A percentile compares a stretch with the other conserved stretches of the same genome.
phyloP scores from a whole-genome alignment of 1,140 invertebrate genomes.

The Harpegnathos saltator region DNA sequence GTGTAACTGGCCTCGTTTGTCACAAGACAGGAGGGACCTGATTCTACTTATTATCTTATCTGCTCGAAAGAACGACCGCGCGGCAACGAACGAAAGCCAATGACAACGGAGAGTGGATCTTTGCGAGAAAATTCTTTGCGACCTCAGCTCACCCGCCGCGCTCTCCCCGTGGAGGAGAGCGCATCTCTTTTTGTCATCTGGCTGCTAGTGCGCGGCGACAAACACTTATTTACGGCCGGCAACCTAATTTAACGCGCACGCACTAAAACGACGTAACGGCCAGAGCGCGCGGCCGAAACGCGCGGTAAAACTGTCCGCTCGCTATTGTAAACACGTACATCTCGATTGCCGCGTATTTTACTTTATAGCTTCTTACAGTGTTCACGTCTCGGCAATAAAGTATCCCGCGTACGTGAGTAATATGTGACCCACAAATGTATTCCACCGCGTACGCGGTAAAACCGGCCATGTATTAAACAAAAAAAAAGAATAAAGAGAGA shows the following conservation, averaged over 20 bases:
- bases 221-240: slow-evolving; percentile 15
- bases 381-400: slow-evolving; percentile 38
- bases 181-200: too few species aligned
- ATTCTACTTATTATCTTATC: background rate
- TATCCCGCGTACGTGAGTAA: slow-evolving; percentile 25
- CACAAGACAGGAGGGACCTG: background rate
- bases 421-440: slow-evolving; percentile 44
- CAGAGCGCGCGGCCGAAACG: too few species aligned
- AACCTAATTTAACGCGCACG: background rate
- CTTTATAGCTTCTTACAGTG: slow-evolving; percentile 34
- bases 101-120: background rate
- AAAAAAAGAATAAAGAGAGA: background rate
- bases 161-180: too few species aligned
- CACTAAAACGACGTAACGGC: background rate
- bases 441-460: slow-evolving; percentile 20
- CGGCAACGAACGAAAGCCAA: slow-evolving; percentile 19
- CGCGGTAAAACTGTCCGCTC: slow-evolving; percentile 8
- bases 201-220: background rate
- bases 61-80: background rate
- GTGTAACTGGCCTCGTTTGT: background rate
- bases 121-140: background rate
- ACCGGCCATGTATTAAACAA: slow-evolving; percentile 31
- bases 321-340: slow-evolving; percentile 40
- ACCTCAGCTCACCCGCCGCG: too few species aligned
- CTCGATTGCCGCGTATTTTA: slow-evolving; percentile 36